phyloP scores from a whole-genome alignment of 2,888 invertebrate species.

The Pammene fasciana region DNA sequence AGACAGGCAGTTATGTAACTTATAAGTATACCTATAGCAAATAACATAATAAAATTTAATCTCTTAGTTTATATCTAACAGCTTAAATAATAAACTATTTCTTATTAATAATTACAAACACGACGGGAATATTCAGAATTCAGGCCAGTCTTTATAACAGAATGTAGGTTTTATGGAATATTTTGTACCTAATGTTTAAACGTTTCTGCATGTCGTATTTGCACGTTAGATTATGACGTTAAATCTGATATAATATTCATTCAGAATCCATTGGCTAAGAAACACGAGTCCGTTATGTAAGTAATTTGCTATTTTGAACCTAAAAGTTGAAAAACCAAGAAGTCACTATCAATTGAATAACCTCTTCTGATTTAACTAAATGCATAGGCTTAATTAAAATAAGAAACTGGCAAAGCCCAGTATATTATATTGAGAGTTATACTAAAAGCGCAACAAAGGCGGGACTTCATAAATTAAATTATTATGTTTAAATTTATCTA shows the following conservation, averaged over 20 bases:
- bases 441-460: constrained; percentile 43
- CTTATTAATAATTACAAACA: constrained; percentile 36
- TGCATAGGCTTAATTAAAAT: neutral
- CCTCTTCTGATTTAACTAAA: neutral
- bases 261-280: constrained; percentile 6
- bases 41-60: constrained; percentile 37
- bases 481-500: constrained; percentile 46
- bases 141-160: constrained; percentile 38
- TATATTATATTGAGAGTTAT: neutral
- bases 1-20: constrained; percentile 16
- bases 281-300: too few species aligned
- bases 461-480: constrained; percentile 42
- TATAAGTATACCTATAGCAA: constrained; percentile 24
- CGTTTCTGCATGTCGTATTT: neutral
- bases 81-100: constrained; percentile 35
- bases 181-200: constrained; percentile 12
- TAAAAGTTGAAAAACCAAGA: neutral
- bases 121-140: constrained; percentile 25
- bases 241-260: neutral
- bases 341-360: neutral
- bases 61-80: constrained; percentile 28
- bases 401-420: neutral
- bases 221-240: neutral
- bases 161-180: constrained; percentile 42
- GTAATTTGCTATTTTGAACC: too few species aligned